A percentile compares a stretch with the other conserved stretches of the same genome.
Conservation (phyloP, 2,797 vertebrate genomes). For the Graptemys geographica region DNA sequence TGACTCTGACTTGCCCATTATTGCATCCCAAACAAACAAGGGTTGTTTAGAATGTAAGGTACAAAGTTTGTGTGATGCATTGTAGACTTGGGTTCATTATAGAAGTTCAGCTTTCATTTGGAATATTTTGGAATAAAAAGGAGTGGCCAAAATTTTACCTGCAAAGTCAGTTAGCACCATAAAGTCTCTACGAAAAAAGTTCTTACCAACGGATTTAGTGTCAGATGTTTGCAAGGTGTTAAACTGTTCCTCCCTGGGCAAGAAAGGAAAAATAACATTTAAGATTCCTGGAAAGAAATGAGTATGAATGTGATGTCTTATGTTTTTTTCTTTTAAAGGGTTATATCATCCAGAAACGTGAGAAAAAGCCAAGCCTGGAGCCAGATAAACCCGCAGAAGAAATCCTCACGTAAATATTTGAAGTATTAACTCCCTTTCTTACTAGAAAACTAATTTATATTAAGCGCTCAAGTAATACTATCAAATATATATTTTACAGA, state of each 20-base stretch:
- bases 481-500: conserved; percentile 83
- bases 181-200: background rate
- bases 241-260: background rate
- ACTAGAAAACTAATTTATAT: background rate
- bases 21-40: background rate
- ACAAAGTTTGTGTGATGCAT: fast-evolving
- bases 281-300: conserved; percentile 13
- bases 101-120: background rate
- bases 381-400: conserved; percentile 89
- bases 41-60: background rate
- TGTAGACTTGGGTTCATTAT: background rate
- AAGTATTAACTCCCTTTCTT: conserved; percentile 6
- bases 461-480: conserved; percentile 63
- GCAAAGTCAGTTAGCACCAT: background rate
- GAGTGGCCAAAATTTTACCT: background rate
- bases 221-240: background rate
- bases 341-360: conserved; percentile 95
- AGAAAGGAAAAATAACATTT: conserved; percentile 2
- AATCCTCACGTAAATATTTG: conserved; percentile 90
- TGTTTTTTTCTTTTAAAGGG: conserved; percentile 82
- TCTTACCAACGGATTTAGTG: background rate
- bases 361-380: conserved; percentile 92
- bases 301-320: background rate
- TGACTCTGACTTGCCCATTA: background rate
- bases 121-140: background rate